Conservation (phyloP, 2,113 vertebrate species). For the Mellivora capensis region DNA sequence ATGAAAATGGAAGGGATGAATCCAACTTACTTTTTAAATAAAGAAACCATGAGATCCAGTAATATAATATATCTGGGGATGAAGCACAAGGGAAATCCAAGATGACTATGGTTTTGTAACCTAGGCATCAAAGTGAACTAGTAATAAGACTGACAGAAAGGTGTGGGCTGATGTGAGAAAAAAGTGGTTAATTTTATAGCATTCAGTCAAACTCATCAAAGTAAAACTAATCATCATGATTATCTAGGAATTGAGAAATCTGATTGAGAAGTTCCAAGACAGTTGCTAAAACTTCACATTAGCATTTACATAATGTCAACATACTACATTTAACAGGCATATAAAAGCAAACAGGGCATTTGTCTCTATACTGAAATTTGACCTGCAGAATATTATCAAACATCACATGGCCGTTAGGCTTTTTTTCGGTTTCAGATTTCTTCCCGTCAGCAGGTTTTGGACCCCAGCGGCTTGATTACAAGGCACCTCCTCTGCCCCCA, state of each 20-base stretch:
- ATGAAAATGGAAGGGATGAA: conserved; percentile 9
- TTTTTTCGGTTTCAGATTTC: conserved; percentile 42
- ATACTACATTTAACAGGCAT: background rate
- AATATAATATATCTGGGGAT: background rate
- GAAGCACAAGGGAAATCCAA: background rate
- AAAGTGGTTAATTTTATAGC: background rate
- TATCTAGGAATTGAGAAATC: conserved; percentile 19
- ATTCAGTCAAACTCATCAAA: conserved; percentile 19
- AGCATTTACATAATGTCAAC: background rate
- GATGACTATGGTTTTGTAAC: conserved; percentile 17
- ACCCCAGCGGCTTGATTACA: background rate
- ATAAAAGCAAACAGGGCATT: background rate
- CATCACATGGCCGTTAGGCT: background rate
- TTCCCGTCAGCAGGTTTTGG: background rate
- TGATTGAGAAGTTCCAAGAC: background rate
- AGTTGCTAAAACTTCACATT: conserved; percentile 27
- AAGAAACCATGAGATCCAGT: background rate
- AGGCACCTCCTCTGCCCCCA: background rate
- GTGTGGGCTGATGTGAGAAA: background rate
- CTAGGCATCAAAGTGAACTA: conserved; percentile 4
- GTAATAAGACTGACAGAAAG: background rate
- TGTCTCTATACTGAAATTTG: background rate
- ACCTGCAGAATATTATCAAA: conserved; percentile 40
- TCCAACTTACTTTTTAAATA: conserved; percentile 27
- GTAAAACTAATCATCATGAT: conserved; percentile 9